Percentiles rank a stretch among this genome's conserved stretches.
Evolutionary conservation across 2,113 vertebrate genomes (phyloP).

Genomic region (Cyanoderma ruficeps): DNA sequence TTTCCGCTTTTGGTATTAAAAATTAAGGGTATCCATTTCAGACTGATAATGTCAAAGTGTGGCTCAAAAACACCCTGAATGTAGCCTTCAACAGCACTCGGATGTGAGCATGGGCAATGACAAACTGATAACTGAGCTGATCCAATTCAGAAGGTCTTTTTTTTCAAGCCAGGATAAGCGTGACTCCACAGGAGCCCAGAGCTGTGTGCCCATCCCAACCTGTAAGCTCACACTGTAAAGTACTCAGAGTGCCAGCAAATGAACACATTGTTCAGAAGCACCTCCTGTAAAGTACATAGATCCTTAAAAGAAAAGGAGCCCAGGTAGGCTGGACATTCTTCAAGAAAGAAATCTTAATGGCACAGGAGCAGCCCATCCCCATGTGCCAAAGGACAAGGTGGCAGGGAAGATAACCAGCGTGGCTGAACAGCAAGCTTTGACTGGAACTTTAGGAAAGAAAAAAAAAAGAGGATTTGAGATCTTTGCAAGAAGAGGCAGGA

Average conservation of each 20-base stretch:
- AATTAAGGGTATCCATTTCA: neutral
- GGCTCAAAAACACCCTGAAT: neutral
- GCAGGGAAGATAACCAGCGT: neutral
- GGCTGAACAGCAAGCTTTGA: neutral
- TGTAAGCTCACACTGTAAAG: neutral
- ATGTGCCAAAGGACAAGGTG: neutral
- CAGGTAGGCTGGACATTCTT: neutral
- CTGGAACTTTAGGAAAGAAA: neutral
- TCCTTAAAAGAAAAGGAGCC: neutral
- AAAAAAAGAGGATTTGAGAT: neutral
- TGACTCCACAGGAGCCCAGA: neutral
- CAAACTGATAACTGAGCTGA: neutral
- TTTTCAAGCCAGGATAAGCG: neutral
- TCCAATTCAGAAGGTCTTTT: neutral
- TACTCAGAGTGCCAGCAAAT: neutral
- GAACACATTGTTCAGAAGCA: neutral
- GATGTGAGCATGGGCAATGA: fast-evolving
- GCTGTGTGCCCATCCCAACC: neutral
- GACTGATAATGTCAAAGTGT: neutral
- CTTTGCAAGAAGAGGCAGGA: neutral
- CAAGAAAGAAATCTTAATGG: neutral
- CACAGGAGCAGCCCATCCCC: neutral
- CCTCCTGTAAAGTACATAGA: neutral
- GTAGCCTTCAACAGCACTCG: neutral
- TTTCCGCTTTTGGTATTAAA: neutral